Evolutionary conservation across 1,140 invertebrate species (phyloP), one percentile per base, ranked within the genome.

Genomic region (Drosophila aff.): DNA sequence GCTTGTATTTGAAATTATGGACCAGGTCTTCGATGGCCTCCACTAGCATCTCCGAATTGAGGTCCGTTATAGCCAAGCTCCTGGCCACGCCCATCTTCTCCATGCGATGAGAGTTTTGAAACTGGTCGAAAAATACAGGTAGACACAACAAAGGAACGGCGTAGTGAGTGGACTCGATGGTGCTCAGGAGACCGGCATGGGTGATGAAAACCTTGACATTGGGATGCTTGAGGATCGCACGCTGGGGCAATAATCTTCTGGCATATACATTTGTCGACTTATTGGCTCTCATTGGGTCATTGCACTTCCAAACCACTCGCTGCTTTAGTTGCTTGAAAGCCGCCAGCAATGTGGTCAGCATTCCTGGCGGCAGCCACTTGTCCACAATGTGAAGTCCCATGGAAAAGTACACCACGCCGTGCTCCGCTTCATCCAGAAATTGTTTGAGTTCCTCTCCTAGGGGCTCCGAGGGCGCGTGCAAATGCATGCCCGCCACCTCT

Each of bases 201-300:
- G 93, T 94, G 11, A 96, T 94, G 69, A 96, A 95, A 0, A 94
- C 47, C 53, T 92, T 92, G 1, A 92, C 80, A 31, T 93, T 93
- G 16, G 90, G 78, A 75, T 93, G 91, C 41, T 92, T 93, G 6
- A 95, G 71, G 10, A 95, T 62, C 47, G 93, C 93, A 3, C 93
- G 93, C 75, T 95, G 94, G 0, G 94, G 94, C 10, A 95, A 33
- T 92, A 92, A 92, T 0, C 28, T 93, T 2, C 94, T 94, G 0
- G 95, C 89, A 82, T 94, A 95, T 0, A 97, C 95, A 90, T 97
- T 97, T 1, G 93, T 80, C 75, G 67, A 68, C 36, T 92, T 82
- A 41, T 90, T 85, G 7, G 81, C 69, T 26, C 92, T 26, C 3
- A n/a, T 60, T 21, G 81, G 76, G 4, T 60, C 55, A 18, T 94